These are phyloP conservation scores for Vultur gryphus DNA, from an alignment of 2,797 vertebrate genomes.

Conservation along the genomic window DNA sequence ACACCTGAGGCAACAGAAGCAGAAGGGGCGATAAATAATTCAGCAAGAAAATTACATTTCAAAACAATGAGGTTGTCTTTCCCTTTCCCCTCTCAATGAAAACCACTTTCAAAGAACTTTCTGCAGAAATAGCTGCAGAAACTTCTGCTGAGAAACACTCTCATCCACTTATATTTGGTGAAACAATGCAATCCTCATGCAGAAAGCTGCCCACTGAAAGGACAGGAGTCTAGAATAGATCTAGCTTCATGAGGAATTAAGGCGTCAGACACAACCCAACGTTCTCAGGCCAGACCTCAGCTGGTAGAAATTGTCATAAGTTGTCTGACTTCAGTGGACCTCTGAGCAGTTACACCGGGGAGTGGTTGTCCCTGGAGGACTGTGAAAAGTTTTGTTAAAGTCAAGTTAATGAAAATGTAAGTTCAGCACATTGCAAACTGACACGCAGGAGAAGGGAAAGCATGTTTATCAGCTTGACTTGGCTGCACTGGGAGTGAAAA, in stretches of 20 bases:
- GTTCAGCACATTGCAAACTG: background rate
- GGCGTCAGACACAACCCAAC: background rate
- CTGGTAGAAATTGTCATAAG: background rate
- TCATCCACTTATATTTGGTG: background rate
- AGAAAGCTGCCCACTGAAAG: background rate
- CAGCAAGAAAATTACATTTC: constrained; percentile 44
- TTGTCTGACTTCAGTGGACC: background rate
- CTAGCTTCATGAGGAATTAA: background rate
- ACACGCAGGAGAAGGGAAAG: background rate
- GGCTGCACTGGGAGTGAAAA: background rate
- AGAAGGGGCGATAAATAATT: constrained; percentile 61
- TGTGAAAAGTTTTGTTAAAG: constrained; percentile 19
- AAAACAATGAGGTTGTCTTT: constrained; percentile 22
- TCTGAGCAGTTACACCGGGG: background rate
- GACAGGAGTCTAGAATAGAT: background rate
- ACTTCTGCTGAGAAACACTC: background rate
- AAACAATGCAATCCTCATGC: background rate
- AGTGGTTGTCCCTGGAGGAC: background rate
- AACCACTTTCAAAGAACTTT: background rate
- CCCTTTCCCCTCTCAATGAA: background rate
- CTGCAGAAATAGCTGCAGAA: background rate
- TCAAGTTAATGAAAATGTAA: constrained; percentile 37
- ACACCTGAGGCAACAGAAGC: constrained; percentile 40
- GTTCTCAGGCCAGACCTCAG: background rate
- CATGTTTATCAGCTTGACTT: constrained; percentile 27